Evolutionary conservation across 2,888 invertebrate genomes (phyloP), one percentile per base, ranked within the genome.

Genomic region (Acronicta alni): DNA sequence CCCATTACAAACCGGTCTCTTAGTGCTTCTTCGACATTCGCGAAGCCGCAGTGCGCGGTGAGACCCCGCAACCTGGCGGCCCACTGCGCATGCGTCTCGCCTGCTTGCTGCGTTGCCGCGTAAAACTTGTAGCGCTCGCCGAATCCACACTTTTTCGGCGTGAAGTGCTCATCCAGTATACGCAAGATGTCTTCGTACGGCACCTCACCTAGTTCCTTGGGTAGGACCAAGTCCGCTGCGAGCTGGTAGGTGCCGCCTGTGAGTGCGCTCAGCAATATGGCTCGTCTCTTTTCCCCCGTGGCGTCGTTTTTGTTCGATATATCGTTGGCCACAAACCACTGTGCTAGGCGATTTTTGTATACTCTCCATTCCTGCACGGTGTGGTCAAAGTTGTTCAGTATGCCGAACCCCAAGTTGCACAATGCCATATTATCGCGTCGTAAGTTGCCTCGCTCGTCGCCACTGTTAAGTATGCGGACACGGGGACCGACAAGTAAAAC

Each of bases 71-170:
- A 41, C 32, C 72, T 62, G 0, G 72, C 71, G 0, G 74, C 76
- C 75, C 74, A 79, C 43, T 76, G 71, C 1, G 72, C 18, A 41
- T 64, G 57, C 0, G 62, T 57, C 38, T 82, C 80, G 10, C 57
- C 63, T 7, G 48, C 17, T 18, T 55, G 57, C 47, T 80, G 80
- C 9, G 43, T 38, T 0, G 77, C 74, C 2, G 73, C 52, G 42
- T 80, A 79, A 48, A 82, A 79, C 2, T 68, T 69, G 44, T 67
- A 57, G 1, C 72, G 63, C 20, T 80, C 77, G 0, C 68, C 61
- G 42, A 80, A 79, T 2, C 75, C 77, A 7, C 62, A 41, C 1
- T 35, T 20, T 18, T 56, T 56, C 8, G 20, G 43, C 5, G 23
- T 47, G 67, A 47, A 17, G 41, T 55, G 35, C 8, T 37, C 18